Percentiles rank a stretch among this genome's conserved stretches.
These are phyloP conservation scores for Apamea crenata DNA, from an alignment of 2,888 invertebrate species.

Conservation along the genomic window DNA sequence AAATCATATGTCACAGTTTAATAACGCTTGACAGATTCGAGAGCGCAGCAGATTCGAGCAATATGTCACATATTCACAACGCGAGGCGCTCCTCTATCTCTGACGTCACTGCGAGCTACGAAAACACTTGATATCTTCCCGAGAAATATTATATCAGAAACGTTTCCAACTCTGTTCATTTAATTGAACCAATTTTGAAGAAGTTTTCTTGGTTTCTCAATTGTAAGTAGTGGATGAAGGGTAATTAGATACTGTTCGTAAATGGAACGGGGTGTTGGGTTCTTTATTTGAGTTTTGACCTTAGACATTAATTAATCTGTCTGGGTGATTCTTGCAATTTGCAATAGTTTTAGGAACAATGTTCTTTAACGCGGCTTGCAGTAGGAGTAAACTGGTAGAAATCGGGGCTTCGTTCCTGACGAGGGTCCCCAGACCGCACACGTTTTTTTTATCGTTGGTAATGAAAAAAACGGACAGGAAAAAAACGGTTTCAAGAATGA, in stretches of 20 bases:
- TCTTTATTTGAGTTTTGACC: constrained; percentile 23
- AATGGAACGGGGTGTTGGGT: constrained; percentile 8
- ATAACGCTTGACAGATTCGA: constrained; percentile 85
- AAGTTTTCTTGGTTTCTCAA: constrained; percentile 58
- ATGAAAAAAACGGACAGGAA: too few relatives aligned
- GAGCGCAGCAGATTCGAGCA: constrained; percentile 84
- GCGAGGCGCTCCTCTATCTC: constrained; percentile 71
- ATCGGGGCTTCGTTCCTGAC: not conserved
- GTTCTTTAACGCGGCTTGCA: not conserved
- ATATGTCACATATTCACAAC: constrained; percentile 80
- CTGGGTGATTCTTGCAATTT: not conserved
- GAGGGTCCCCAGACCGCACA: not conserved
- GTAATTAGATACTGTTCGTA: constrained; percentile 48
- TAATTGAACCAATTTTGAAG: constrained; percentile 51
- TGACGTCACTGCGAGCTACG: constrained; percentile 64
- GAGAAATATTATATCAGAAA: constrained; percentile 47
- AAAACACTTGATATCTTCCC: constrained; percentile 53
- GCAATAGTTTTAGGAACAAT: not conserved
- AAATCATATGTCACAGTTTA: constrained; percentile 83
- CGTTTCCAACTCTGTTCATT: constrained; percentile 50
- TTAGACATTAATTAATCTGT: not conserved
- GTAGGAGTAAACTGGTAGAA: not conserved
- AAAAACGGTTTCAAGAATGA: not conserved
- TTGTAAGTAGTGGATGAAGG: constrained; percentile 41
- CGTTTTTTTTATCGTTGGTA: not conserved